Evolutionary conservation across 2,888 invertebrate genomes (phyloP).

Genomic region (Protula sp.): DNA sequence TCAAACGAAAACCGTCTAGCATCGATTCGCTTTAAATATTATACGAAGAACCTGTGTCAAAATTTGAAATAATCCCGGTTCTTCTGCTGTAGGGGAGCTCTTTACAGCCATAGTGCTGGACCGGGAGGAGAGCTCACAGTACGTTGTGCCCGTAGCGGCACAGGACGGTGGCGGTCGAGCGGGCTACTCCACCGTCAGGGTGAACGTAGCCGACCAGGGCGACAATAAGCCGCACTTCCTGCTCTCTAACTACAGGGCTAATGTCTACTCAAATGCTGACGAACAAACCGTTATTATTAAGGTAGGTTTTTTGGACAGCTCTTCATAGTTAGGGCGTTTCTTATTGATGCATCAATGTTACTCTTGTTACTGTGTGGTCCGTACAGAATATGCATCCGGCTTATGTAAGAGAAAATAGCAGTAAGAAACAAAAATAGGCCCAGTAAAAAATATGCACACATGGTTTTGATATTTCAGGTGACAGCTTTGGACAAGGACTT

Average conservation of each 20-base stretch:
- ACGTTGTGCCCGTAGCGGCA: slow-evolving; percentile 46
- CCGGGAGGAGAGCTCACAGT: slow-evolving; percentile 56
- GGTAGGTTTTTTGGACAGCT: slow-evolving; percentile 25
- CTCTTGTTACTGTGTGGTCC: neutral
- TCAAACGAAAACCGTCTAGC: too few relatives aligned
- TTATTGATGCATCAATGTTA: neutral
- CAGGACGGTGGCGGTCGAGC: slow-evolving; percentile 50
- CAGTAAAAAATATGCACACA: too few relatives aligned
- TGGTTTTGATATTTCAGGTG: slow-evolving; percentile 32
- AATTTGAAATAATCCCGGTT: too few relatives aligned
- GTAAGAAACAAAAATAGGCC: too few relatives aligned
- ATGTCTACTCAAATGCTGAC: slow-evolving; percentile 38
- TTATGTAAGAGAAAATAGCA: too few relatives aligned
- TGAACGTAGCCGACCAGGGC: slow-evolving; percentile 48
- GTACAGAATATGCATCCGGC: too few relatives aligned
- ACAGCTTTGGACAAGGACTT: slow-evolving; percentile 38
- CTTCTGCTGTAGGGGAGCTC: slow-evolving; percentile 50
- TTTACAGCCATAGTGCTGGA: slow-evolving; percentile 55
- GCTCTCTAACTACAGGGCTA: slow-evolving; percentile 46
- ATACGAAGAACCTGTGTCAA: too few relatives aligned
- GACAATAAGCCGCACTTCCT: slow-evolving; percentile 51
- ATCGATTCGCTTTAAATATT: too few relatives aligned
- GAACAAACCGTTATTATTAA: slow-evolving; percentile 37
- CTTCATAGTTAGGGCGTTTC: neutral
- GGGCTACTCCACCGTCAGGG: slow-evolving; percentile 29